Evolutionary conservation across 2,113 vertebrate genomes (phyloP).

Genomic region (Calidris pygmaea): DNA sequence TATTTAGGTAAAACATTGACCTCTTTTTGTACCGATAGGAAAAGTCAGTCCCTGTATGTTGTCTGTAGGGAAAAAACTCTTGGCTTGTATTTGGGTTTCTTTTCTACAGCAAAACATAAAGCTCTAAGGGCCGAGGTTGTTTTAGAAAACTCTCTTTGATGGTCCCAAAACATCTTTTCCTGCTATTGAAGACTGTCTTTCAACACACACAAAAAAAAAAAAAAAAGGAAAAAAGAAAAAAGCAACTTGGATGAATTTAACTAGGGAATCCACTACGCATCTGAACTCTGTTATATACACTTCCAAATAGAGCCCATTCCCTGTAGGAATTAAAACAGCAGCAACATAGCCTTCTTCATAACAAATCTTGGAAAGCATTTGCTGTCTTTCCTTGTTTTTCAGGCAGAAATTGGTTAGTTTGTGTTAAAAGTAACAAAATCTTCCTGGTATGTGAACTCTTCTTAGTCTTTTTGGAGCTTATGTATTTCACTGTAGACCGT

Average conservation of each 20-base stretch:
- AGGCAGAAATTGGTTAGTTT: background rate
- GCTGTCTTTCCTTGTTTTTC: background rate
- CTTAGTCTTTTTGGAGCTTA: background rate
- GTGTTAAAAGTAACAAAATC: constrained; percentile 29
- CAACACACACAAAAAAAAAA: background rate
- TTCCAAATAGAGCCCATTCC: constrained; percentile 13
- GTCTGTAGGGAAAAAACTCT: constrained; percentile 38
- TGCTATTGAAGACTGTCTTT: constrained; percentile 67
- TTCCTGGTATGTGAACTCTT: background rate
- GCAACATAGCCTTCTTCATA: background rate
- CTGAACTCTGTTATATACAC: constrained; percentile 5
- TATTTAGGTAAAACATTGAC: constrained; percentile 26
- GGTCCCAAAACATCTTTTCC: constrained; percentile 64
- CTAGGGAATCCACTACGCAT: background rate
- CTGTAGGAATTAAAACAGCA: constrained; percentile 18
- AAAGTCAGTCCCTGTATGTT: background rate
- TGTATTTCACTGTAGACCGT: background rate
- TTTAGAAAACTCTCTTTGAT: constrained; percentile 75
- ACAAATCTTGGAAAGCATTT: constrained; percentile 17
- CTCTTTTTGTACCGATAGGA: background rate
- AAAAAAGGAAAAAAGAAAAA: background rate
- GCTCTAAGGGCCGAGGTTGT: constrained; percentile 66
- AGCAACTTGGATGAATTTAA: constrained; percentile 15
- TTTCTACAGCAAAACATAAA: constrained; percentile 64
- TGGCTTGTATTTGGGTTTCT: constrained; percentile 54